A percentile compares a stretch with the other conserved stretches of the same genome.
phyloP scores from a whole-genome alignment of 2,113 vertebrate genomes.

The Ahaetulla prasina region DNA sequence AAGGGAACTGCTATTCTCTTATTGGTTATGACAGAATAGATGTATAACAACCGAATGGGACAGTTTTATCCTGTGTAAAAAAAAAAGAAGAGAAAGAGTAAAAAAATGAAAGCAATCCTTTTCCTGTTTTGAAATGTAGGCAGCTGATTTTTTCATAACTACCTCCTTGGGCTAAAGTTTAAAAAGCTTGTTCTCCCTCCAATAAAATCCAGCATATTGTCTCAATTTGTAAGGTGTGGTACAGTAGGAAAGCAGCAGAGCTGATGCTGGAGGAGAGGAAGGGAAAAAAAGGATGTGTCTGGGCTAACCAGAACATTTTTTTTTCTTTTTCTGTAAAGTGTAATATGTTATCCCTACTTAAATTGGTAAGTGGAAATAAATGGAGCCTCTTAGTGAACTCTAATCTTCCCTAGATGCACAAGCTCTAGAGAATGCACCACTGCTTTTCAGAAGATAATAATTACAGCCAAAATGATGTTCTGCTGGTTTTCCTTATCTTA shows the following conservation, averaged over 20 bases:
- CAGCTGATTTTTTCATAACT: background rate
- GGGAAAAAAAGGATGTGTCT: background rate
- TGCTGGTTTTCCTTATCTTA: constrained; percentile 41
- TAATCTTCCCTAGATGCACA: constrained; percentile 47
- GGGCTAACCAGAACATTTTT: constrained; percentile 16
- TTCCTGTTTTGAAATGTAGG: background rate
- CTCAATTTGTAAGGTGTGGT: constrained; percentile 1
- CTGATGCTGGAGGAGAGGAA: constrained; percentile 7
- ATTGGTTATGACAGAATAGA: background rate
- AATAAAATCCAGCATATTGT: constrained; percentile 12
- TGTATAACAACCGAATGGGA: background rate
- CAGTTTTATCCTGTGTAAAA: rapidly evolving
- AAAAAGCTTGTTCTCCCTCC: background rate
- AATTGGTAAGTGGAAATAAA: constrained; percentile 47
- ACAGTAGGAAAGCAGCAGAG: background rate
- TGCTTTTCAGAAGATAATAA: constrained; percentile 52
- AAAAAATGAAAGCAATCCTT: background rate
- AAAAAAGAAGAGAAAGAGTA: background rate
- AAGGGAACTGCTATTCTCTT: rapidly evolving
- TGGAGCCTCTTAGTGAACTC: constrained; percentile 42
- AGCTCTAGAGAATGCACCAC: constrained; percentile 4
- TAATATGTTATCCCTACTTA: constrained; percentile 36
- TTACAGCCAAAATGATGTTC: constrained; percentile 48
- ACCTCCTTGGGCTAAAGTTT: background rate
- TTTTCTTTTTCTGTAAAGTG: constrained; percentile 8